Evolutionary conservation across 2,888 invertebrate species (phyloP), one percentile per base, ranked within the genome.

Genomic region (Hemistola chrysoprasaria): DNA sequence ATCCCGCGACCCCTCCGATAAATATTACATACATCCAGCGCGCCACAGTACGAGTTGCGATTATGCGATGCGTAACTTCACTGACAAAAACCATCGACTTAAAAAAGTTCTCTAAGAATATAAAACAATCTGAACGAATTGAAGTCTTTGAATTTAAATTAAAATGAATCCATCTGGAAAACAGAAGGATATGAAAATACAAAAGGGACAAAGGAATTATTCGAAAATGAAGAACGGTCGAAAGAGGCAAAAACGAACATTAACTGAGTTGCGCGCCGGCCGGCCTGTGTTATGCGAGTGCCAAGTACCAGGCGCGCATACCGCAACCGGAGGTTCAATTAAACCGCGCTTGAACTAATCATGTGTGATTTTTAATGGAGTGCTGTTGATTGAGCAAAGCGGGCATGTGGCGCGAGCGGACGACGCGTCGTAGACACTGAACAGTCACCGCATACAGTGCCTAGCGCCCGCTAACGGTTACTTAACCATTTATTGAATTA

Each of bases 311-410:
- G 79, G 80, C 74, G 71, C 62, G 67, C 80, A 78, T 79, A 74
- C 72, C 65, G 59, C 66, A 55, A 52, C 59, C 57, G 69, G 65
- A 74, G 76, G 71, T 79, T 77, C 78, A 82, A 84, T 81, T 82
- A 78, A 78, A 76, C 69, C 65, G 70, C 71, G 61, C 65, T 60
- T 65, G 77, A 81, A 78, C 69, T 81, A 79, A 85, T 82, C 81
- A 77, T 83, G 78, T 77, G 80, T 76, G 75, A 81, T 80, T 81
- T n/a, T 79, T 82, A 78, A 80, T 79, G 76, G 71, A 80, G 72
- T 70, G 66, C 68, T 67, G 72, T 56, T 64, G 71, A 71, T 73
- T 63, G 57, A 63, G 55, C 68, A 44, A 23, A 22, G 26, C 26
- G 54, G 53, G 50, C 40, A 33, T 37, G 24, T 41, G 43, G 35